These are phyloP conservation scores for Eupithecia insigniata DNA, from an alignment of 2,888 invertebrate species.

Conservation along the genomic window DNA sequence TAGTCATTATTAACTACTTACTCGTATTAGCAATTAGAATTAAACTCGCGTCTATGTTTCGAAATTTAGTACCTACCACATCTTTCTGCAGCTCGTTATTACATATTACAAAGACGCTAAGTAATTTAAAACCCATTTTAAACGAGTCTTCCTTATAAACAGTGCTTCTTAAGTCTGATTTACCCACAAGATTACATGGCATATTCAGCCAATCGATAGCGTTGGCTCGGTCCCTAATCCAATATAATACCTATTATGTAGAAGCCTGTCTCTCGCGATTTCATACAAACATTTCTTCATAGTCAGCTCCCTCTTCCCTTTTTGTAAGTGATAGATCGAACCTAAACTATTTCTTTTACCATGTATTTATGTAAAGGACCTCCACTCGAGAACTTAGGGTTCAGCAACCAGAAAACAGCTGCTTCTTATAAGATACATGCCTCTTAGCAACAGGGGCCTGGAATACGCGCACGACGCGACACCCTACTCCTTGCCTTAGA, in stretches of 20 bases:
- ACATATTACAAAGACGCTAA: not conserved
- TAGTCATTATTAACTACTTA: not conserved
- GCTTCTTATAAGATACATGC: conserved; percentile 5
- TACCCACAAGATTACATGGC: not conserved
- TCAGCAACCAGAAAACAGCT: conserved; percentile 20
- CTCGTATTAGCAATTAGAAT: not conserved
- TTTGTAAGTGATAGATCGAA: not conserved
- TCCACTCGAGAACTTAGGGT: conserved; percentile 33
- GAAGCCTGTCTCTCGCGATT: not conserved
- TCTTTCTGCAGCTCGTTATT: not conserved
- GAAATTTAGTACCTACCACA: not conserved
- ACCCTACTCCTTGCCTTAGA: not conserved
- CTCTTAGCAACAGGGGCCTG: conserved; percentile 8
- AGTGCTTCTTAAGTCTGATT: not conserved
- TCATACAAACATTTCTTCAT: not conserved
- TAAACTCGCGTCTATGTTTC: not conserved
- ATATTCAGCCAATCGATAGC: not conserved
- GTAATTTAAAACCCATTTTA: not conserved
- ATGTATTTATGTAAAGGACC: conserved; percentile 34
- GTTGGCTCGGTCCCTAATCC: not conserved
- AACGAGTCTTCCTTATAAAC: not conserved
- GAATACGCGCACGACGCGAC: not conserved
- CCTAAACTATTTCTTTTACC: conserved; percentile 23
- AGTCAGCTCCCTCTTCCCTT: not conserved
- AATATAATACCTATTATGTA: not conserved